A percentile compares a stretch with the other conserved stretches of the same genome.
These are phyloP conservation scores for Peromyscus attwateri DNA, from an alignment of 2,797 vertebrate species.

Conservation along the genomic window DNA sequence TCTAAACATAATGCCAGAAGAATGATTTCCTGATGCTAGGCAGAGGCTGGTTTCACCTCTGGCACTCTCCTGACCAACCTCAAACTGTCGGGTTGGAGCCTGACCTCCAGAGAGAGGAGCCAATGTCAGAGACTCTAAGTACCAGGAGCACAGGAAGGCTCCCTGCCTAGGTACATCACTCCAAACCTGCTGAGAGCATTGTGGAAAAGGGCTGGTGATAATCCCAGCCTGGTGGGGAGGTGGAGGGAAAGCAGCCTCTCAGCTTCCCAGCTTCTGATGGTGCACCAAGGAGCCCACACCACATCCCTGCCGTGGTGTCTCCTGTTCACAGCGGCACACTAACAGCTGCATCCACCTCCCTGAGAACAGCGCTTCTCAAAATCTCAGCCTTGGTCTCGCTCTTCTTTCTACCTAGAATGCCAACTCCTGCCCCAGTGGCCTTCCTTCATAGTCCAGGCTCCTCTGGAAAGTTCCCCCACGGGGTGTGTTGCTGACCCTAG, in stretches of 20 bases:
- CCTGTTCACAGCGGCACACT: neutral
- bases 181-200: neutral
- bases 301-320: neutral
- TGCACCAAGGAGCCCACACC: neutral
- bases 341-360: no score
- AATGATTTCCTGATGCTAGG: neutral
- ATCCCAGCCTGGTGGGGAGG: neutral
- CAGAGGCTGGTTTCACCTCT: neutral
- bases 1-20: neutral
- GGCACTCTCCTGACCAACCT: neutral
- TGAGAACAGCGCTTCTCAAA: neutral
- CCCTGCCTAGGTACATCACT: neutral
- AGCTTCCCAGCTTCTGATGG: fast-evolving
- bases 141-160: neutral
- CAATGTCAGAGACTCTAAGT: neutral
- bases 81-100: neutral
- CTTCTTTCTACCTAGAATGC: neutral
- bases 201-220: neutral
- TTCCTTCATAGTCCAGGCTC: neutral
- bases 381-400: neutral
- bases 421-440: neutral
- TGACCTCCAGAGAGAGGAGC: neutral
- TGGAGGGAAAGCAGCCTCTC: neutral
- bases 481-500: fast-evolving
- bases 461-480: neutral